Base-by-base conservation (phyloP, 2,888 invertebrate genomes). In the Caenorhabditis virilis region DNA sequence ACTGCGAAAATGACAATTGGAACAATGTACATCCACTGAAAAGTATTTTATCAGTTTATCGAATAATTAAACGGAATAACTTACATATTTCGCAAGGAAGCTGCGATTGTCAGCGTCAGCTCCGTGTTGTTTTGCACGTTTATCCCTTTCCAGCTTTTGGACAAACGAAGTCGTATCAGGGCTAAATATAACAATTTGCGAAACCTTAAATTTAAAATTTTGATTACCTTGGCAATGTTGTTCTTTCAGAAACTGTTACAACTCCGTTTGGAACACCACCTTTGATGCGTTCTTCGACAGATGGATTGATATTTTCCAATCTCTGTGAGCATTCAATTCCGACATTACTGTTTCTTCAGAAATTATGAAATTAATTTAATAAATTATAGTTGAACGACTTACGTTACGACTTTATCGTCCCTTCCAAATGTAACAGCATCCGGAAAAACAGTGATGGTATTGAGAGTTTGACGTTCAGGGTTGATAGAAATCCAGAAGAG, bases 21-120 rank as follows among this genome's bases (percentile, higher is more conserved):
- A 42, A 97, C 90, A 78, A 97, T 93, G 85, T 95, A 97, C 93
- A 97, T 95, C 95, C 95, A 97, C 94, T 95, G 88, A 72, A 89
- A 91, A 84, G 69, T 82, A 23, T 30, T 47, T 54, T 47, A 13
- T 39, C 23, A 54, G 38, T 30, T 55, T 55, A 27, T 38, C n/a
- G n/a, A n/a, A n/a, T n/a, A n/a, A n/a, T n/a, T n/a, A n/a, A n/a
- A n/a, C n/a, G n/a, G n/a, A n/a, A 36, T 9, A 35, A 84, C 92
- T 90, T 88, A 95, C 95, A 87, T 97, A 97, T 95, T 95, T 97
- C 2, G 92, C 92, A 75, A 97, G 88, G 86, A 97, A 95, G 45
- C 95, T 93, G 82, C 94, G 88, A 84, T 93, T 95, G 83, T 97
- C 97, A 26, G 84, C 84, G 68, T 85, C 84, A 13, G 85, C 84